Evolutionary conservation across 2,888 invertebrate genomes (phyloP).

Genomic region (Macrosiphum euphorbiae): DNA sequence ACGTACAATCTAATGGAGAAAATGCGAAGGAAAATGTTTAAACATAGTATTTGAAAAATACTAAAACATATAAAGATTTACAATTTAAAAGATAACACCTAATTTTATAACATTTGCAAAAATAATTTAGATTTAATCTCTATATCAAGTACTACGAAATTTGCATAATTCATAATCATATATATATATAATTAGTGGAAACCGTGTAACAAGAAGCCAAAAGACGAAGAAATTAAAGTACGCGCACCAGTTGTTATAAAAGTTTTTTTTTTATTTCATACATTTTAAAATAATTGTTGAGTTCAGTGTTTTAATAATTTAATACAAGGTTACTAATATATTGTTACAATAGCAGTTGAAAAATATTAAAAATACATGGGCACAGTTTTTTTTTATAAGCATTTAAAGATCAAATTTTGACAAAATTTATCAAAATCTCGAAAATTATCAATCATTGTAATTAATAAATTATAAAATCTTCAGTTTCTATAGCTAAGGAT

Average conservation of each 20-base stretch:
- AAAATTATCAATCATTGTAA: no score
- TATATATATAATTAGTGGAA: neutral
- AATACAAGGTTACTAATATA: no score
- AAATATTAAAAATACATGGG: no score
- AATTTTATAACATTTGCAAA: neutral
- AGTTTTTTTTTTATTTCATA: neutral
- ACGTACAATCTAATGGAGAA: neutral
- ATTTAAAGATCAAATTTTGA: no score
- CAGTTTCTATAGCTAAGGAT: no score
- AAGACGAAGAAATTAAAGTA: neutral
- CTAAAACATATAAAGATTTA: neutral
- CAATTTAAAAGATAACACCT: neutral
- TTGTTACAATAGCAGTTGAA: no score
- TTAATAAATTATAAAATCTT: no score
- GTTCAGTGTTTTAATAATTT: neutral
- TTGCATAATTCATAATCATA: neutral
- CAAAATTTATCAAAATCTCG: no score
- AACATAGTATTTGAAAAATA: neutral
- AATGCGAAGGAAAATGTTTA: neutral
- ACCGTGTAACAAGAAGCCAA: neutral
- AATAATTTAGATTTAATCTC: neutral
- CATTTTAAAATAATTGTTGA: neutral
- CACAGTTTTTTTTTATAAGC: no score
- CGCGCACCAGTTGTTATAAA: neutral
- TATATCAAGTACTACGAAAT: neutral